Percentiles rank a stretch among this genome's conserved stretches.
phyloP scores from a whole-genome alignment of 2,797 vertebrate genomes.

The Botia kubotai region DNA sequence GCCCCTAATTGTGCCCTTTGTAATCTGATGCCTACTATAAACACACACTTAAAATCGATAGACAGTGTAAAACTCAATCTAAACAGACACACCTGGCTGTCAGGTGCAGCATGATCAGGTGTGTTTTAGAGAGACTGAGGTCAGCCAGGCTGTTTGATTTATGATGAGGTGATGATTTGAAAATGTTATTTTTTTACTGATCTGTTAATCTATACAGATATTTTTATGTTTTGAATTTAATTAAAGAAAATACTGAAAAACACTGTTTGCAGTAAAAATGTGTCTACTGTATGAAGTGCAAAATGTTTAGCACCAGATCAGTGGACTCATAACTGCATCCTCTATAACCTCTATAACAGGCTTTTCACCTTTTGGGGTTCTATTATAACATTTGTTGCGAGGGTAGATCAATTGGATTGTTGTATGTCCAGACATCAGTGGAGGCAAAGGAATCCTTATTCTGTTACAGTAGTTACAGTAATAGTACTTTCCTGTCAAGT shows the following conservation, averaged over 20 bases:
- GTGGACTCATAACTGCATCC: too few species aligned
- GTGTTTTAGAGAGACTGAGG: constrained; percentile 48
- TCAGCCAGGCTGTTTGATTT: constrained; percentile 51
- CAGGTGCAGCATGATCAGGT: constrained; percentile 46
- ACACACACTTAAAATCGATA: constrained; percentile 47
- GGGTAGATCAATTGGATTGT: too few species aligned
- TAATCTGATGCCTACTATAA: constrained; percentile 61
- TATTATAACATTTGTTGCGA: too few species aligned
- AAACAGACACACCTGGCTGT: constrained; percentile 58
- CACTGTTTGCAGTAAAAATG: neutral
- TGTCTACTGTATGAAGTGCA: too few species aligned
- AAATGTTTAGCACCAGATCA: too few species aligned
- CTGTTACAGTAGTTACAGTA: neutral
- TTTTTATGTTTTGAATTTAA: neutral
- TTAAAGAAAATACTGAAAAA: neutral
- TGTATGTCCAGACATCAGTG: too few species aligned
- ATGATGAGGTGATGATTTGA: constrained; percentile 54
- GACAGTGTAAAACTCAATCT: constrained; percentile 38
- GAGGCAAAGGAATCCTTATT: too few species aligned
- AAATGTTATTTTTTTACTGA: neutral
- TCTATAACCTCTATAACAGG: too few species aligned
- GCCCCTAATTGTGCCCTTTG: constrained; percentile 58
- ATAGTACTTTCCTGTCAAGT: neutral
- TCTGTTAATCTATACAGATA: constrained; percentile 5
- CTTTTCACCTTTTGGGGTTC: too few species aligned